Base-by-base conservation (phyloP, 2,113 vertebrate species). In the Lasiurus cinereus region DNA sequence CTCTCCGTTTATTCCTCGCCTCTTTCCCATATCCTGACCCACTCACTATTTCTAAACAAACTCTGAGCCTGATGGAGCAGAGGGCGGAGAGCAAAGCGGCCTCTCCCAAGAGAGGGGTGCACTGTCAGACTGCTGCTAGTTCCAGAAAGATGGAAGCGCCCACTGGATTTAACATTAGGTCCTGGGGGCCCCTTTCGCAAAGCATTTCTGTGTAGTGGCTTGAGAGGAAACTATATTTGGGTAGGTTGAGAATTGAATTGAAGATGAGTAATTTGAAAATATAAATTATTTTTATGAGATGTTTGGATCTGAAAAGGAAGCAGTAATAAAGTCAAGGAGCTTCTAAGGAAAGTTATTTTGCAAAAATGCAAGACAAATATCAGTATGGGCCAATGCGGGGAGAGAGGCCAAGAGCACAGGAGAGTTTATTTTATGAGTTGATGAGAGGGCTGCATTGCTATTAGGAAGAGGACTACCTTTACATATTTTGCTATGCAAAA, bases 121-220 rank as follows among this genome's bases (percentile, higher is more conserved):
- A 6, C 39, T 0, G 2, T 21, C 3, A 0, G 36, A 1, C 15
- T 6, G 31, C 21, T 14, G n/a, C 0, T 22, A 10, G 29, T 8
- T 18, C 36, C 39, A 6, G 29, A 0, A 66, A 36, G 52, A 10
- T 0, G 0, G 8, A 21, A 4, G 1, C 4, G 5, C 36, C 29
- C 12, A 12, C 15, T 54, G 33, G 66, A n/a, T n/a, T 56, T 69
- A 48, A 33, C 66, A 19, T 24, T 5, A 76, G 82, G 27, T 43
- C 69, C 6, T 2, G 0, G 18, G 33, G 14, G 33, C 54, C 66
- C 66, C 66, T 5, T 73, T 74, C 16, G 15, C 31, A 54, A 6
- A 52, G 50, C 46, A 9, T 39, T 59, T 84, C 22, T 79, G n/a
- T 39, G 11, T 52, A 3, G 27, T 6, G 16, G 21, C 39, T 89